A percentile compares a stretch with the other conserved stretches of the same genome.
Conservation (phyloP, 2,888 invertebrate genomes). For the Melanostoma scalare region DNA sequence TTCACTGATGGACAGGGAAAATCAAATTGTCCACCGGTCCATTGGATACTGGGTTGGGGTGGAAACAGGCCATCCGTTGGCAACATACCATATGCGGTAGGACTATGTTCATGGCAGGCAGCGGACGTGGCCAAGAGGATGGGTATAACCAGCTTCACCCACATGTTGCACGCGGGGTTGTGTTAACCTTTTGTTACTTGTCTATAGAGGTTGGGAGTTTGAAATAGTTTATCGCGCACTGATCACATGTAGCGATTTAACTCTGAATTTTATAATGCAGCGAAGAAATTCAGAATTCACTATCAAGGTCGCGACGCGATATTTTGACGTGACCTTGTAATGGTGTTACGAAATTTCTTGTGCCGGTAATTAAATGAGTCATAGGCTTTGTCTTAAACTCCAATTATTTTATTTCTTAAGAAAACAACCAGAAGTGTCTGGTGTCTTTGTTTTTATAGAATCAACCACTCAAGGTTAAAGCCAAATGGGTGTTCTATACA, state of each 20-base stretch:
- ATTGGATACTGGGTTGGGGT: slow-evolving; percentile 78
- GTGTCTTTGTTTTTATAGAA: slow-evolving; percentile 41
- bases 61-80: slow-evolving; percentile 76
- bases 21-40: slow-evolving; percentile 82
- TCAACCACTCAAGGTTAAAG: slow-evolving; percentile 42
- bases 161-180: slow-evolving; percentile 56
- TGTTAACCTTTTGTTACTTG: slow-evolving; percentile 3
- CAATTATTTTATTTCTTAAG: slow-evolving; percentile 10
- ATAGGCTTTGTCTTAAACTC: slow-evolving; percentile 12
- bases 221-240: slow-evolving; percentile 46
- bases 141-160: slow-evolving; percentile 56
- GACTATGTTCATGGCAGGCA: slow-evolving; percentile 44
- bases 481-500: slow-evolving; percentile 24
- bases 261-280: slow-evolving; percentile 53
- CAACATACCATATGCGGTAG: slow-evolving; percentile 77
- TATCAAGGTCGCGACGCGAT: slow-evolving; percentile 41
- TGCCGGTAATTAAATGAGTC: slow-evolving; percentile 7
- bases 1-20: slow-evolving; percentile 84
- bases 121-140: slow-evolving; percentile 48
- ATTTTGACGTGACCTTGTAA: slow-evolving; percentile 23
- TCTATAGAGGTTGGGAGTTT: slow-evolving; percentile 2
- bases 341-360: slow-evolving; percentile 35
- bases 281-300: slow-evolving; percentile 20
- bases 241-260: slow-evolving; percentile 15
- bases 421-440: background rate